Evolutionary conservation across 2,113 vertebrate species (phyloP).

Genomic region (Oryzias melastigma): DNA sequence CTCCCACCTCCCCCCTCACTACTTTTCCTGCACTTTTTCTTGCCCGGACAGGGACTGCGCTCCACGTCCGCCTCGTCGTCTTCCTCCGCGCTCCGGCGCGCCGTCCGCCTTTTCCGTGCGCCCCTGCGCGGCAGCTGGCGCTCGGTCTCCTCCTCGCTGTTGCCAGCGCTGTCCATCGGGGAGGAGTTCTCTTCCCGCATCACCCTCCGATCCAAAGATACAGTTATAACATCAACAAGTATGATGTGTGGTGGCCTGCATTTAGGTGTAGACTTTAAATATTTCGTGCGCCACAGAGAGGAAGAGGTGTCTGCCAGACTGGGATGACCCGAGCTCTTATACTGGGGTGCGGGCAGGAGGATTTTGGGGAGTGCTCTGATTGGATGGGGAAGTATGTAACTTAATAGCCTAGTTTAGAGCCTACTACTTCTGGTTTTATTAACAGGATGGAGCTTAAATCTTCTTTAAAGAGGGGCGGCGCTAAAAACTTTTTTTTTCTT

Average conservation of each 20-base stretch:
- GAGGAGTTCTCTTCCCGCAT: constrained; percentile 92
- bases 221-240: constrained; percentile 48
- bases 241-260: constrained; percentile 20
- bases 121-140: constrained; percentile 81
- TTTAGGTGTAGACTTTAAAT: constrained; percentile 20
- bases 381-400: constrained; percentile 82
- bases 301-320: constrained; percentile 79
- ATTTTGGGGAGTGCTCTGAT: constrained; percentile 88
- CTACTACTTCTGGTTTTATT: constrained; percentile 58
- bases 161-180: constrained; percentile 93
- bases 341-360: constrained; percentile 85
- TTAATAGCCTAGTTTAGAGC: constrained; percentile 80
- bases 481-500: neutral
- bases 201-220: constrained; percentile 12
- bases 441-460: constrained; percentile 36
- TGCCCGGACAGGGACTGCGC: constrained; percentile 83
- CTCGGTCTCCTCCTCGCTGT: constrained; percentile 94
- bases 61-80: constrained; percentile 78
- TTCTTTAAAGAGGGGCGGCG: constrained; percentile 12
- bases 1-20: constrained; percentile 84
- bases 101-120: constrained; percentile 84
- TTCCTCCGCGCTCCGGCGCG: constrained; percentile 81
- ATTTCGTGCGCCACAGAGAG: constrained; percentile 74
- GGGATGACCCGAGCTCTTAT: constrained; percentile 87
- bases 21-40: constrained; percentile 86